Percentiles rank a stretch among this genome's conserved stretches.
Conservation (phyloP, 2,797 vertebrate genomes). For the Ciconia nigra region DNA sequence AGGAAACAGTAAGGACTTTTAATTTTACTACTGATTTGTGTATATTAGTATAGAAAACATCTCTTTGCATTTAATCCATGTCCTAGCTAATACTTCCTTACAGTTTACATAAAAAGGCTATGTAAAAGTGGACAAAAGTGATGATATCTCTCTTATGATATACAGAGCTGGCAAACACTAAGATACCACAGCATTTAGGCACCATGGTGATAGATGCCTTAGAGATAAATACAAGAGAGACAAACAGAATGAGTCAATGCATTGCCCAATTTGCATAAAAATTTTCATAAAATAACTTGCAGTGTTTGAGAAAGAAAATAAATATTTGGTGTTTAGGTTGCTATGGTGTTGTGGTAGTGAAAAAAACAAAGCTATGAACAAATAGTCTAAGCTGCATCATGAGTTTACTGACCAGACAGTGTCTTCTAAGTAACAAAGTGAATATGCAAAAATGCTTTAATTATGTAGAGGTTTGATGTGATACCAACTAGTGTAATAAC, state of each 20-base stretch:
- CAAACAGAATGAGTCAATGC: constrained; percentile 31
- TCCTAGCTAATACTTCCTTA: not conserved
- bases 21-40: not conserved
- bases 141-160: not conserved
- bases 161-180: not conserved
- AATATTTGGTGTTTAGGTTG: constrained; percentile 48
- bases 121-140: not conserved
- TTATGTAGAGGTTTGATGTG: not conserved
- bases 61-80: not conserved
- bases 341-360: not conserved
- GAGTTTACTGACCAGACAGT: not conserved
- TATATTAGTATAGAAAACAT: not conserved
- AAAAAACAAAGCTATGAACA: not conserved
- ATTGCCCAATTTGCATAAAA: constrained; percentile 29
- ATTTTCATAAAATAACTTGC: constrained; percentile 33
- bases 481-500: not conserved
- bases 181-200: not conserved
- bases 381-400: not conserved
- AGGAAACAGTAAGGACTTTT: not conserved
- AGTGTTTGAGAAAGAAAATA: constrained; percentile 43
- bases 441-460: not conserved
- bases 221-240: constrained; percentile 19
- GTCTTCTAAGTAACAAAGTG: constrained; percentile 2
- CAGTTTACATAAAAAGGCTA: not conserved
- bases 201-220: constrained; percentile 40